Evolutionary conservation across 2,113 vertebrate species (phyloP).

Genomic region (Suricata suricatta): DNA sequence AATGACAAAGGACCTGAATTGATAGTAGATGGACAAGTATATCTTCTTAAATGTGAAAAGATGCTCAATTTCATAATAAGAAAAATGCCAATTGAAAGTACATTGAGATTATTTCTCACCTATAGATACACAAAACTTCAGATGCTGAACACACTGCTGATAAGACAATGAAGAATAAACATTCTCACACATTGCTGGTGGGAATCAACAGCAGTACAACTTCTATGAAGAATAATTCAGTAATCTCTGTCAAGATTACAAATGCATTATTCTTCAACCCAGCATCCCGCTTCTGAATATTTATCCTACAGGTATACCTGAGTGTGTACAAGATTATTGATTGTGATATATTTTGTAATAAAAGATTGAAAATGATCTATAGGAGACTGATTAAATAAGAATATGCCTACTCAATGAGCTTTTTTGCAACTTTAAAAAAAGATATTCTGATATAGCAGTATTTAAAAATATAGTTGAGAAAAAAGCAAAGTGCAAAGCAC

Average conservation of each 20-base stretch:
- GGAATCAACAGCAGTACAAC: background rate
- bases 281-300: background rate
- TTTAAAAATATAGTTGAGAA: slow-evolving; percentile 10
- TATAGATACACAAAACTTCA: background rate
- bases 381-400: background rate
- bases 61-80: slow-evolving; percentile 2
- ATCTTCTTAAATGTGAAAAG: background rate
- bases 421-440: background rate
- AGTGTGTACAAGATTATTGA: background rate
- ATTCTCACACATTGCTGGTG: background rate
- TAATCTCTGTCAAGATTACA: background rate
- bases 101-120: background rate
- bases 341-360: background rate
- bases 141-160: background rate
- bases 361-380: background rate
- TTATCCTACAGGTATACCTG: background rate
- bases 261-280: slow-evolving; percentile 7
- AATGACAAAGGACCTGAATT: background rate
- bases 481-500: background rate
- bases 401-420: background rate
- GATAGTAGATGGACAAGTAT: background rate
- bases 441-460: background rate
- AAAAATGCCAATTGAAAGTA: slow-evolving; percentile 17
- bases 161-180: background rate
- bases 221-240: background rate